These are phyloP conservation scores for Botia almorhae DNA, from an alignment of 2,797 vertebrate species.

Conservation along the genomic window DNA sequence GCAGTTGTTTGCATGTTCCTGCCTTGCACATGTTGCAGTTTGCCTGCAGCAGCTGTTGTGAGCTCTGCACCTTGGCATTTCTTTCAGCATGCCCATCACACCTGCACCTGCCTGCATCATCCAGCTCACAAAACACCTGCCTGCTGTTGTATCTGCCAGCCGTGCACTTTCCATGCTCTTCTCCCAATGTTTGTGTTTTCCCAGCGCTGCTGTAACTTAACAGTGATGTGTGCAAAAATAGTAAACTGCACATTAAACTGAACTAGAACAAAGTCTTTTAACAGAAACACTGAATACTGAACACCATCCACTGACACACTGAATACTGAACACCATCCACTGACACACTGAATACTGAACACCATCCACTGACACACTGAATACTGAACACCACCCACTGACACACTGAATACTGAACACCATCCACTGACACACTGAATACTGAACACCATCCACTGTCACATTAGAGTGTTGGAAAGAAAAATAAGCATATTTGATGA, in stretches of 20 bases:
- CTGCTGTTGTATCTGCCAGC: conserved; percentile 11
- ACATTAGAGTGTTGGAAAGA: not conserved
- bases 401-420: too few species aligned
- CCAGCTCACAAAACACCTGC: conserved; percentile 24
- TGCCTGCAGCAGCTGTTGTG: not conserved
- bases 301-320: too few species aligned
- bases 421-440: not conserved
- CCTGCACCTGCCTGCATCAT: conserved; percentile 23
- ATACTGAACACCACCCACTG: too few species aligned
- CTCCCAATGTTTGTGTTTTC: not conserved
- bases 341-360: too few species aligned
- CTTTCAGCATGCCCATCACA: conserved; percentile 9
- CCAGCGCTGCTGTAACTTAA: not conserved
- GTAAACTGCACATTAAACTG: not conserved
- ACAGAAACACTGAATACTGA: not conserved
- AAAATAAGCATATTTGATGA: not conserved
- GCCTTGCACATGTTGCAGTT: not conserved
- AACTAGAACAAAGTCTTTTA: not conserved
- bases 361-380: too few species aligned
- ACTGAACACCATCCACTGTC: not conserved
- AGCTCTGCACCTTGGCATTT: conserved; percentile 5
- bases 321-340: not conserved
- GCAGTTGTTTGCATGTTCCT: conserved; percentile 18
- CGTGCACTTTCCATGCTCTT: not conserved
- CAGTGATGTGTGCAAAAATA: not conserved